A percentile compares a stretch with the other conserved stretches of the same genome.
Conservation (phyloP, 1,140 invertebrate species). For the Cylas formicarius region DNA sequence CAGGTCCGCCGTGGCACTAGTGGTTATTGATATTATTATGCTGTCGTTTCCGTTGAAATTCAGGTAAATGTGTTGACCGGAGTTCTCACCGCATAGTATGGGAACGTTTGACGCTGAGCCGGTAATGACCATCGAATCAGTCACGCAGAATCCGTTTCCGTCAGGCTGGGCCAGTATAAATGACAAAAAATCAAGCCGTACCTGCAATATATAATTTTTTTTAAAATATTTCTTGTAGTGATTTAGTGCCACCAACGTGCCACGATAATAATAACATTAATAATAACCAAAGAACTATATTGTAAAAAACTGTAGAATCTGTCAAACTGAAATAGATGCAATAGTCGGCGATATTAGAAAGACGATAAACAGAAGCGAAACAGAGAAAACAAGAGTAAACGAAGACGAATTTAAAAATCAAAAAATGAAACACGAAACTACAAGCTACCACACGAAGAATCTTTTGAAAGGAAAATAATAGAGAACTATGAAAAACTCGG, state of each 20-base stretch:
- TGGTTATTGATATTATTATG: constrained; percentile 61
- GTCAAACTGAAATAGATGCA: no score
- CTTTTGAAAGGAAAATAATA: no score
- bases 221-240: no score
- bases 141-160: constrained; percentile 61
- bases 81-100: constrained; percentile 74
- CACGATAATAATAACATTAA: no score
- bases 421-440: no score
- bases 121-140: constrained; percentile 61
- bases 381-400: no score
- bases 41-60: constrained; percentile 62
- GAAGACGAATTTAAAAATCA: no score
- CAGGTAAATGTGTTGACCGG: constrained; percentile 72
- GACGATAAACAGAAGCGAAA: no score
- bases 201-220: constrained; percentile 49
- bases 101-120: constrained; percentile 57
- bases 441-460: not conserved
- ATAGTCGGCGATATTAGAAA: no score
- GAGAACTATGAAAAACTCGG: constrained; percentile 9
- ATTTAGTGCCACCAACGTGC: no score
- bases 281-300: not conserved
- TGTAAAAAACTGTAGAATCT: constrained; percentile 4
- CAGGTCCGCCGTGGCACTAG: constrained; percentile 48
- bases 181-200: constrained; percentile 70
- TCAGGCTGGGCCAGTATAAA: constrained; percentile 65